Conservation (phyloP, 2,888 invertebrate species). For the Clitarchus hookeri region DNA sequence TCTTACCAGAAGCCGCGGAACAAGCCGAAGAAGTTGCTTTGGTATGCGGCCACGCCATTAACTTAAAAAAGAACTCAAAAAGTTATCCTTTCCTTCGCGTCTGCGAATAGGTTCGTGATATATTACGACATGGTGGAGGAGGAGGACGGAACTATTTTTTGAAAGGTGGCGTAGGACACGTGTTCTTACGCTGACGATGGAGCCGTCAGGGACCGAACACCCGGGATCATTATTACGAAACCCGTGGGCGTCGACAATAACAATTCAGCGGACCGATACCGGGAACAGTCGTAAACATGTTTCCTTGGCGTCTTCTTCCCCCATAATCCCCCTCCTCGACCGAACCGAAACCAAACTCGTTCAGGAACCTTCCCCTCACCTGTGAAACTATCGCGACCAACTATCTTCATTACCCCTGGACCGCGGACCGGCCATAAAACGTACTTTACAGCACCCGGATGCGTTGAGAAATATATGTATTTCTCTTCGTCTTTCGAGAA, state of each 20-base stretch:
- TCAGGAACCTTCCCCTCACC: not conserved
- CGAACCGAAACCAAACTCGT: not conserved
- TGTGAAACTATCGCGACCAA: not conserved
- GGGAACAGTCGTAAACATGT: constrained; percentile 7
- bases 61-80: too few species aligned
- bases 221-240: not conserved
- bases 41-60: too few species aligned
- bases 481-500: too few species aligned
- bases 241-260: not conserved
- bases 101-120: not conserved
- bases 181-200: not conserved
- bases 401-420: constrained; percentile 1
- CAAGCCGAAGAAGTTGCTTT: too few species aligned
- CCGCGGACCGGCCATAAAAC: not conserved
- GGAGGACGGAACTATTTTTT: not conserved
- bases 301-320: too few species aligned
- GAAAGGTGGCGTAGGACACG: not conserved
- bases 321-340: not conserved
- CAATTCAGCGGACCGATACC: not conserved
- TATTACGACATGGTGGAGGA: not conserved
- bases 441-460: not conserved
- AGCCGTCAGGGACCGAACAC: not conserved
- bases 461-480: not conserved
- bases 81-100: too few species aligned
- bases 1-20: too few species aligned